Percentiles rank a stretch among this genome's conserved stretches.
Evolutionary conservation across 1,140 invertebrate species (phyloP).

Genomic region (Halictus rubicundus): DNA sequence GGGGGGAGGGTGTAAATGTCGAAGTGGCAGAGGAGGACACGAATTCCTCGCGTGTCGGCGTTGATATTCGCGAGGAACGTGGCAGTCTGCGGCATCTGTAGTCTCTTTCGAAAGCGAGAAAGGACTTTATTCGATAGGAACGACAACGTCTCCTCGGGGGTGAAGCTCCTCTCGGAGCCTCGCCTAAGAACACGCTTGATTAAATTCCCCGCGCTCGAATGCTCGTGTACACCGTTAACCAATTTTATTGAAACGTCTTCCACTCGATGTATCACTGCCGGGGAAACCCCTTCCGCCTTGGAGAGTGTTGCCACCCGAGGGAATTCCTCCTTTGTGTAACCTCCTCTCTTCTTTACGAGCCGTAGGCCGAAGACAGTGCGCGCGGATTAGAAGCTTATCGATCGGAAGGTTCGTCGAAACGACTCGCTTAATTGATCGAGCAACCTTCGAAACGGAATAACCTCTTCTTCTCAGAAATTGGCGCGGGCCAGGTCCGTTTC

Average conservation of each 20-base stretch:
- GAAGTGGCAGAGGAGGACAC: no score
- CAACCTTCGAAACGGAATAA: no score
- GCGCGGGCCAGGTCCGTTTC: no score
- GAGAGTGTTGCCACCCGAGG: constrained; percentile 14
- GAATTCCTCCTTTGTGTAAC: constrained; percentile 5
- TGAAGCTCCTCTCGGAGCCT: not conserved
- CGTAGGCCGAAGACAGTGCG: no score
- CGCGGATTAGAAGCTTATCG: no score
- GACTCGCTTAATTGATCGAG: no score
- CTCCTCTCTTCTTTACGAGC: not conserved
- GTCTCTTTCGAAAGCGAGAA: not conserved
- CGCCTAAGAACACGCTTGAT: constrained; percentile 21
- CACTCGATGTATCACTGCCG: constrained; percentile 18
- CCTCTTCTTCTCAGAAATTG: no score
- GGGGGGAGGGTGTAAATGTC: no score
- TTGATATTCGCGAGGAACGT: no score
- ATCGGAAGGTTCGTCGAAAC: no score
- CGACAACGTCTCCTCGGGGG: not conserved
- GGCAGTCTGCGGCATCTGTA: no score
- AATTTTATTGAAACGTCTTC: constrained; percentile 35
- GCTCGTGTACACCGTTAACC: not conserved
- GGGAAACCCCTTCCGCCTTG: not conserved
- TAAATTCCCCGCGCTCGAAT: constrained; percentile 26
- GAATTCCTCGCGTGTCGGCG: no score
- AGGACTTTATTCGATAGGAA: not conserved